Evolutionary conservation across 2,797 vertebrate species (phyloP).

Genomic region (Strix occidentalis): DNA sequence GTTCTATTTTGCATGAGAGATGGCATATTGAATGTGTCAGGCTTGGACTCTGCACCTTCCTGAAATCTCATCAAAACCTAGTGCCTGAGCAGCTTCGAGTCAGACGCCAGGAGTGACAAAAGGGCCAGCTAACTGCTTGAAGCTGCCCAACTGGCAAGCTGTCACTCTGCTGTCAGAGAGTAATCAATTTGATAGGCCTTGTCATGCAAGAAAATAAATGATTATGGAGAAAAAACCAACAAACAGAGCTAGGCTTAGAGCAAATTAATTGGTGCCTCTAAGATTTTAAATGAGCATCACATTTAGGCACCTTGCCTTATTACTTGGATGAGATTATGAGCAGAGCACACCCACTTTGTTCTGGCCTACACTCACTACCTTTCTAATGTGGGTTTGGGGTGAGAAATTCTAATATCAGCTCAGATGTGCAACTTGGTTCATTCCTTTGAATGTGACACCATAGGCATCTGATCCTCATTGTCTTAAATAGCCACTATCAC

Average conservation of each 20-base stretch:
- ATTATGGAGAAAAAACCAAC: not conserved
- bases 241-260: not conserved
- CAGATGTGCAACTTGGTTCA: not conserved
- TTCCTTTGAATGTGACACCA: not conserved
- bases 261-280: not conserved
- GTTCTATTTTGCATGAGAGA: not conserved
- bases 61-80: constrained; percentile 22
- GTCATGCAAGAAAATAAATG: not conserved
- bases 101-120: constrained; percentile 14
- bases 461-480: not conserved
- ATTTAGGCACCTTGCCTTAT: not conserved
- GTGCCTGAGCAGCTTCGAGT: not conserved
- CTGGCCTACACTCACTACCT: not conserved
- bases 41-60: not conserved
- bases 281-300: not conserved
- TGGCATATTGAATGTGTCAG: not conserved
- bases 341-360: rapidly evolving
- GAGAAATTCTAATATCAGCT: not conserved
- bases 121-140: not conserved
- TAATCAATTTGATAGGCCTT: constrained; percentile 8
- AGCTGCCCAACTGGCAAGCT: not conserved
- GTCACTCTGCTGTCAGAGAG: not conserved
- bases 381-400: not conserved
- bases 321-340: not conserved
- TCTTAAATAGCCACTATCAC: not conserved